Base-by-base conservation (phyloP, 2,113 vertebrate genomes). In the Phrynosoma blainvillii region DNA sequence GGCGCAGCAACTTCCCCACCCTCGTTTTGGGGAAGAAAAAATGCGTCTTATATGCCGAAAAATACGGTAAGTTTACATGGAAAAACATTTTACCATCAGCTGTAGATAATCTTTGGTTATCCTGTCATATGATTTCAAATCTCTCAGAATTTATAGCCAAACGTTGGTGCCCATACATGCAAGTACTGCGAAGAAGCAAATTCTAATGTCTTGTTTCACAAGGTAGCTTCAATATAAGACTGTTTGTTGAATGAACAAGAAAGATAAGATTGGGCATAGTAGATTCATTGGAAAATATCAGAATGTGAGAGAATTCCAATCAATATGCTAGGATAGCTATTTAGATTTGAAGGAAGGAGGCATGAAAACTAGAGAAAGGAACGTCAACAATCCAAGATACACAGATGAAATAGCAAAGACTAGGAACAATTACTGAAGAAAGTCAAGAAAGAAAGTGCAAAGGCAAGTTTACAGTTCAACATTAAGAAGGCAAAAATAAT, bases 251-350 rank as follows among this genome's bases (percentile, higher is more conserved):
- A 70, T 79, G 52, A 62, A 78, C 32, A 73, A 32, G 9, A 36
- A 40, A 82, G 84, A 16, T 32, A 78, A 40, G 23, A 84, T 18
- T 27, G 12, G 20, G 52, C 23, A 52, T 78, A 73, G 70, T 62
- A 36, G 10, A 36, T 81, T 86, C 66, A 36, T 25, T 80, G 90
- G 16, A 90, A 80, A 90, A 23, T 77, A 70, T 0, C 52, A 90
- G 85, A 87, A 92, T 85, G 87, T 0, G 30, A 59, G 36, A 85
- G 80, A 88, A 66, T 91, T 87, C 79, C 54, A 0, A 0, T 21
- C 75, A 89, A 88, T 30, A 66, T 52, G 87, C 79, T 23, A 84
- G 88, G 90, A 86, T 62, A 92, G 90, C 5, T 54, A 73, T 12
- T 62, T 47, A 47, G 47, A 47, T 47, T 6, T 47, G 47, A 7